Evolutionary conservation across 1,140 invertebrate species (phyloP).

Genomic region (Neoseiulus cucumeris): DNA sequence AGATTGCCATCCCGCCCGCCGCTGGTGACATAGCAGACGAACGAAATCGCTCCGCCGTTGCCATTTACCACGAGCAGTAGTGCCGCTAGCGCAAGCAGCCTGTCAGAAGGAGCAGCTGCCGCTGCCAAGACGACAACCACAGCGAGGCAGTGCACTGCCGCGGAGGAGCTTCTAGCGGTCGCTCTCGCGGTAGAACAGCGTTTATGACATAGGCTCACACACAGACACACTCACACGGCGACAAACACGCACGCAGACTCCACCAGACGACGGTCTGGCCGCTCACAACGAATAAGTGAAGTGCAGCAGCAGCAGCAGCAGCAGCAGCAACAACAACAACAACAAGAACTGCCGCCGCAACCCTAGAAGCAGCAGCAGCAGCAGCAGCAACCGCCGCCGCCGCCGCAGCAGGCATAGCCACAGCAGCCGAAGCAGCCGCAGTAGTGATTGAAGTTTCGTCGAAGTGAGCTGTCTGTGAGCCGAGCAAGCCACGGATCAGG

Average conservation of each 20-base stretch:
- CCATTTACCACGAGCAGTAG: background rate
- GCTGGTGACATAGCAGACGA: background rate
- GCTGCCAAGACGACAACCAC: background rate
- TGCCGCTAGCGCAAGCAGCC: background rate
- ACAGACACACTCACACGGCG: background rate
- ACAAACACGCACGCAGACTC: background rate
- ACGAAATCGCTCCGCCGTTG: background rate
- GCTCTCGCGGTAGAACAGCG: background rate
- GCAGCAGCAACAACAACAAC: background rate
- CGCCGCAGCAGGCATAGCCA: too few species aligned
- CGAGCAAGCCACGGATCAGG: too few species aligned
- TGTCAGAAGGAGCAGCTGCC: background rate
- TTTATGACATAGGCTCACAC: background rate
- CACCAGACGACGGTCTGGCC: background rate
- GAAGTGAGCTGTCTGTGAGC: too few species aligned
- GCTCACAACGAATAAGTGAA: background rate
- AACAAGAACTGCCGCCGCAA: background rate
- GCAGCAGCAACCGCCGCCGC: too few species aligned
- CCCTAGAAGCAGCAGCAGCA: background rate
- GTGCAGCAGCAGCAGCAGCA: background rate
- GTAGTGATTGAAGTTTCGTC: too few species aligned
- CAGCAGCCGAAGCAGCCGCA: too few species aligned
- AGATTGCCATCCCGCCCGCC: background rate
- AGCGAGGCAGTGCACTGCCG: background rate
- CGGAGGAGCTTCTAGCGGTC: background rate